Evolutionary conservation across 2,113 vertebrate species (phyloP).

Genomic region (Nipponia nippon): DNA sequence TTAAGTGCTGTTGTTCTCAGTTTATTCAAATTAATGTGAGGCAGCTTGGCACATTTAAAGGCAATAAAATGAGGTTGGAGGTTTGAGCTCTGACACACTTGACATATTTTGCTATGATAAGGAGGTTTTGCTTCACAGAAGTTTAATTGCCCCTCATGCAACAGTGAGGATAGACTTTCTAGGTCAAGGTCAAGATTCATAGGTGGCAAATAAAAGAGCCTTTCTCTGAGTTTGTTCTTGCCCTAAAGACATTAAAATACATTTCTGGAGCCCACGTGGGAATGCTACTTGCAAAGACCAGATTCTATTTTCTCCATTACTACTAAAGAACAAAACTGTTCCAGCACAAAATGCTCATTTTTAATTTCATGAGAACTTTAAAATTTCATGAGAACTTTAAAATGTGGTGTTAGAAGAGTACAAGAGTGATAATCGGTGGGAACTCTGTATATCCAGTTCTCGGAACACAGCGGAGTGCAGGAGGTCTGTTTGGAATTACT

Average conservation of each 20-base stretch:
- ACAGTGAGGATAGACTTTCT: neutral
- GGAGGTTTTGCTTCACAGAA: neutral
- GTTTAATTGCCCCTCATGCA: constrained; percentile 31
- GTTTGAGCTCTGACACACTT: neutral
- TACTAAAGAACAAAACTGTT: neutral
- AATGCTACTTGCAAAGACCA: neutral
- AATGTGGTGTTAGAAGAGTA: neutral
- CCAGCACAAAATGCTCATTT: neutral
- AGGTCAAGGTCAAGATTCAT: neutral
- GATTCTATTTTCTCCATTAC: neutral
- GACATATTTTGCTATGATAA: neutral
- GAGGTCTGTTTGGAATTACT: neutral
- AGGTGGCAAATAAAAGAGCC: neutral
- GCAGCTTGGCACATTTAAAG: neutral
- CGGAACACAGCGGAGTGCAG: neutral
- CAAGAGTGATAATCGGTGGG: neutral
- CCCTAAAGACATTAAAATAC: neutral
- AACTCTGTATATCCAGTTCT: neutral
- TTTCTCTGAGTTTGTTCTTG: constrained; percentile 7
- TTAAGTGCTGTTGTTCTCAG: neutral
- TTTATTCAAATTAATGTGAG: neutral
- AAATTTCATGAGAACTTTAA: constrained; percentile 7
- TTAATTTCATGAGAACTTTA: neutral
- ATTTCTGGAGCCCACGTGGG: neutral
- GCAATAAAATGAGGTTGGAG: neutral